These are phyloP conservation scores for Probosciger aterrimus DNA, from an alignment of 2,113 vertebrate genomes.

Conservation along the genomic window DNA sequence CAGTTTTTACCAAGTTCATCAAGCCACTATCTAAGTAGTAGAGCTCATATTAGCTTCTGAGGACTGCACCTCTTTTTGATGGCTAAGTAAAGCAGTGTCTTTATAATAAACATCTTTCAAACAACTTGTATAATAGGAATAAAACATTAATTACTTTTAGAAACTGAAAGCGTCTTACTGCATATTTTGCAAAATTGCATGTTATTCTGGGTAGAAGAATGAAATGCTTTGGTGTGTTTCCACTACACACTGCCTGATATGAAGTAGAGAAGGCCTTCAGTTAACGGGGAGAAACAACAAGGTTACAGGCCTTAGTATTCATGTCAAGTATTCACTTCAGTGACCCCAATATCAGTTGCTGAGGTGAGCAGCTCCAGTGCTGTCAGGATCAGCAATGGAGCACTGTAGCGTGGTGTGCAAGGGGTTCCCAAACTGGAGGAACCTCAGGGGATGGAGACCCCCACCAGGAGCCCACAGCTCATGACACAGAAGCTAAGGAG, in stretches of 20 bases:
- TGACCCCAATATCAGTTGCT: rapidly evolving
- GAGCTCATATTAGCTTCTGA: background rate
- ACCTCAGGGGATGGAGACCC: background rate
- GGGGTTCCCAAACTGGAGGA: rapidly evolving
- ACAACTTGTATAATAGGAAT: background rate
- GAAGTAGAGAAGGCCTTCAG: background rate
- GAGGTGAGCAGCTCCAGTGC: rapidly evolving
- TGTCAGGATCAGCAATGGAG: rapidly evolving
- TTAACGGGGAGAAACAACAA: background rate
- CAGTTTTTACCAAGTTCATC: background rate
- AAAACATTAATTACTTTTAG: background rate
- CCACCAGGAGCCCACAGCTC: background rate
- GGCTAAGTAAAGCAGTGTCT: background rate
- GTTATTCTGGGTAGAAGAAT: background rate
- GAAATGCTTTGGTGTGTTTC: background rate
- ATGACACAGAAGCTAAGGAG: background rate
- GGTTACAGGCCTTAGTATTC: background rate
- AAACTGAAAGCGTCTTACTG: background rate
- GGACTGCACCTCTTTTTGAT: background rate
- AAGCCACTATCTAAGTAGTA: background rate
- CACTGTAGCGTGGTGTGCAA: rapidly evolving
- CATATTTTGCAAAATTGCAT: background rate
- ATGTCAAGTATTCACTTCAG: background rate
- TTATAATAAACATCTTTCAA: background rate
- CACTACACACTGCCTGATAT: background rate